phyloP scores from a whole-genome alignment of 2,113 vertebrate species.

The Hippotragus niger region DNA sequence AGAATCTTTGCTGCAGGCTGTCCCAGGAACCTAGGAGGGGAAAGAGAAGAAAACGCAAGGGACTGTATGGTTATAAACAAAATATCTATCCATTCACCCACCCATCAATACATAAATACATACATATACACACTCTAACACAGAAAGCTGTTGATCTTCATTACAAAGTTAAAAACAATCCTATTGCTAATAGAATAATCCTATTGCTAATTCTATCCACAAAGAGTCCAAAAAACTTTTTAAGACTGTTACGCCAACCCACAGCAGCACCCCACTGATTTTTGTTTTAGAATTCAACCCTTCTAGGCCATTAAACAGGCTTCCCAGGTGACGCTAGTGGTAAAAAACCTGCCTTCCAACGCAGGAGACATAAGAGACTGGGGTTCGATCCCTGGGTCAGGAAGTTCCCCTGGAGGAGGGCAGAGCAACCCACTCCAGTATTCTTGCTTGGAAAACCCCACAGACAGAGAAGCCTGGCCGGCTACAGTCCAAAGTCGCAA shows the following conservation, averaged over 20 bases:
- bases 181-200: not conserved
- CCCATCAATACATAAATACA: not conserved
- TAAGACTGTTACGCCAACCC: not conserved
- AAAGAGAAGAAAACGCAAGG: not conserved
- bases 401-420: not conserved
- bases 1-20: conserved; percentile 93
- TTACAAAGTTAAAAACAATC: not conserved
- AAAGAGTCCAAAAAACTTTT: not conserved
- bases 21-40: conserved; percentile 86
- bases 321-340: not conserved
- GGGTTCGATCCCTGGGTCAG: not conserved
- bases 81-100: not conserved
- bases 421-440: not conserved
- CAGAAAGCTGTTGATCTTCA: not conserved
- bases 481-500: not conserved
- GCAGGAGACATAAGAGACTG: not conserved
- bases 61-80: not conserved
- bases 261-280: not conserved
- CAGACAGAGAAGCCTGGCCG: not conserved
- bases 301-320: not conserved
- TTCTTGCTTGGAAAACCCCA: not conserved
- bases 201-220: not conserved
- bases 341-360: not conserved
- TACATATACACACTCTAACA: not conserved
- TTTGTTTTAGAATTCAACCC: not conserved